Base-by-base conservation (phyloP, 2,888 invertebrate genomes). In the Coenonympha arcania region DNA sequence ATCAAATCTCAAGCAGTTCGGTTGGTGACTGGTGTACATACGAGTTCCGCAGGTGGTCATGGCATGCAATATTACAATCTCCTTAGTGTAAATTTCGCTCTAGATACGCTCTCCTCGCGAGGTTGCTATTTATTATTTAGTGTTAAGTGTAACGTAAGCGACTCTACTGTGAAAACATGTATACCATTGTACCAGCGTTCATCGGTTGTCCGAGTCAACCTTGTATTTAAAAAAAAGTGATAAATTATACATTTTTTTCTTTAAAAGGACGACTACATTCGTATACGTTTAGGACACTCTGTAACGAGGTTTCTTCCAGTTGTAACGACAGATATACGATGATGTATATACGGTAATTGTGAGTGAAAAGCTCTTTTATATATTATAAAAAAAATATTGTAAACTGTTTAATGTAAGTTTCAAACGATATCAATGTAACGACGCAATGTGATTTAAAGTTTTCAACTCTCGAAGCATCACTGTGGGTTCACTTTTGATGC, bases 201-300 rank as follows among this genome's bases (percentile, higher is more conserved):
- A 70, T 73, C 65, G 81, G 79, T 77, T 77, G 74, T 68, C 65
- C 62, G 59, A 68, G 66, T 71, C 76, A 71, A 73, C 71, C 73
- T 65, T 74, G 73, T 80, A 76, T 79, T 77, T 75, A 74, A 71
- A 70, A 79, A 31, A 33, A 66, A 64, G 69, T 70, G 70, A 69
- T 70, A 80, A 43, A 69, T 76, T 84, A 77, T 80, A 80, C 77
- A 76, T 76, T 75, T 79, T 77, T 77, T 79, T 79, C 72, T 80
- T 81, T 73, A 63, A 70, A 82, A 83, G 82, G 83, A 76, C 77
- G 68, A 79, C 81, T 87, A 90, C 90, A 90, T 88, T 89, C 89
- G 91, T 92, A 92, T 91, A 91, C 91, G 91, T 91, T 90, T 90
- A 82, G 79, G 68, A 66, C 73, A 68, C 76, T 75, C 74, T 78